A percentile compares a stretch with the other conserved stretches of the same genome.
Conservation (phyloP, 2,113 vertebrate species). For the Chaetops frenatus region DNA sequence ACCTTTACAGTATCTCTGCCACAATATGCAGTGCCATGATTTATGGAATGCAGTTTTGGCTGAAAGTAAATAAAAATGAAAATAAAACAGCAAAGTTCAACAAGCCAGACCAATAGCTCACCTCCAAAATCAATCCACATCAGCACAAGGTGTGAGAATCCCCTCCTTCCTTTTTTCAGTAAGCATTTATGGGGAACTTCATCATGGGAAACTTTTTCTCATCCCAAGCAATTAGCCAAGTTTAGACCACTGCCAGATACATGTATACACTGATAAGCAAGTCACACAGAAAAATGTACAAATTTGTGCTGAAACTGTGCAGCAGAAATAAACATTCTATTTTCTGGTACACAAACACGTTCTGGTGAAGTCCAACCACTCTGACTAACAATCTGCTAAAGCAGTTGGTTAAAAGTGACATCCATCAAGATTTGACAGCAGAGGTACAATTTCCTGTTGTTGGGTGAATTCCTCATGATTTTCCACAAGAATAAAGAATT, state of each 20-base stretch:
- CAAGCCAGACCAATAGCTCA: neutral
- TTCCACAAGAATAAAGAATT: conserved; percentile 24
- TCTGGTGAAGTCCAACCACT: neutral
- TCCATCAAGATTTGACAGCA: neutral
- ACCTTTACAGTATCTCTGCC: conserved; percentile 88
- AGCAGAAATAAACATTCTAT: neutral
- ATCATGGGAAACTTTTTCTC: neutral
- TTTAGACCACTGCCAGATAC: neutral
- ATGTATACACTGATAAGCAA: neutral
- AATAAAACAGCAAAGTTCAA: neutral
- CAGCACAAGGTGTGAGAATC: neutral
- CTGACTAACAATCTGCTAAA: neutral
- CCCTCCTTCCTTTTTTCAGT: neutral
- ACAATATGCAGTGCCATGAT: conserved; percentile 85
- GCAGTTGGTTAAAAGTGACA: neutral
- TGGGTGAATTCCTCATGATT: neutral
- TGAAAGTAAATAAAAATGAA: conserved; percentile 60
- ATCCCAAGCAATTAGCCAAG: neutral
- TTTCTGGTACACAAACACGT: neutral
- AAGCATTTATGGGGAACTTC: neutral
- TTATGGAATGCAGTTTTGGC: conserved; percentile 86
- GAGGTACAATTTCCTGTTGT: neutral
- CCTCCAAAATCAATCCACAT: neutral
- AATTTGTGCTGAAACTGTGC: neutral
- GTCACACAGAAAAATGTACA: neutral